These are phyloP conservation scores for Sarcoramphus papa DNA, from an alignment of 2,797 vertebrate genomes.

Conservation along the genomic window DNA sequence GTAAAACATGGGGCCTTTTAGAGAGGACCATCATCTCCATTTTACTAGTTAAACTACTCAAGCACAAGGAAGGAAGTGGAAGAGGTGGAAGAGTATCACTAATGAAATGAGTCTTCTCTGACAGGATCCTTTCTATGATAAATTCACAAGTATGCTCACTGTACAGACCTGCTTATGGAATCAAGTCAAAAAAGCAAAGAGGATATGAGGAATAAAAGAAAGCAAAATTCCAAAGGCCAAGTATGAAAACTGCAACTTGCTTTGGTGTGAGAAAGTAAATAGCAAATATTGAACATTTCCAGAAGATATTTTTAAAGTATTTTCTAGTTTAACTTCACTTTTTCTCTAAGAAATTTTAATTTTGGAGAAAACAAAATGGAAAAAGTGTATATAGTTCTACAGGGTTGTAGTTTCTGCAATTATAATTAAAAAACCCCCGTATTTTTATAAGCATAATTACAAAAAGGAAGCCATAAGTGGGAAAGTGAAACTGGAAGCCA, in stretches of 20 bases:
- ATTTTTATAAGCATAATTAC: background rate
- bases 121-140: background rate
- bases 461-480: background rate
- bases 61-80: background rate
- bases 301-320: background rate
- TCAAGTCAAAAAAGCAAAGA: background rate
- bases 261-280: background rate
- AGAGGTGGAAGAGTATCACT: background rate
- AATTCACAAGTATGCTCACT: background rate
- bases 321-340: background rate
- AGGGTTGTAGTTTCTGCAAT: background rate
- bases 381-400: background rate
- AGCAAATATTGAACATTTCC: background rate
- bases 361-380: background rate
- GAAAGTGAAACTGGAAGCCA: background rate
- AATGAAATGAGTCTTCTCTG: background rate
- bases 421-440: background rate
- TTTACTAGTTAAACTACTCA: background rate
- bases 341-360: background rate
- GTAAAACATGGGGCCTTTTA: background rate
- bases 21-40: background rate
- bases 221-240: background rate
- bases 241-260: background rate
- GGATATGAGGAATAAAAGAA: background rate
- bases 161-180: background rate